phyloP scores from a whole-genome alignment of 2,113 vertebrate genomes.

The Cichladusa arquata region DNA sequence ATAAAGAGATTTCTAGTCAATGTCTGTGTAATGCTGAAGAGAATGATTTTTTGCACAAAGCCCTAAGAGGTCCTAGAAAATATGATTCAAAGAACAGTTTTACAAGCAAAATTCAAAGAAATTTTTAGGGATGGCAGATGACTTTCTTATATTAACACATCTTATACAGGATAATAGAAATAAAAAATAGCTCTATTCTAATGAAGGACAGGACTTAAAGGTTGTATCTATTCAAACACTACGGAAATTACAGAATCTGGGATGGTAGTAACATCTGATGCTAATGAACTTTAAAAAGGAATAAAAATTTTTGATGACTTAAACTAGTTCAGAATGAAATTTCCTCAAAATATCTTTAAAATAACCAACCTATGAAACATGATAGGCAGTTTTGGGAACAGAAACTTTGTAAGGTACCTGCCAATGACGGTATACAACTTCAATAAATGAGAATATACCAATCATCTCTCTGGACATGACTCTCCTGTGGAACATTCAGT shows the following conservation, averaged over 20 bases:
- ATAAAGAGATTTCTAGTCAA: constrained; percentile 43
- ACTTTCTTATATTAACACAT: neutral
- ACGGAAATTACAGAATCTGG: neutral
- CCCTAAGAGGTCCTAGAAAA: neutral
- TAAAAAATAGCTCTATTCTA: neutral
- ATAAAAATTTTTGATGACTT: neutral
- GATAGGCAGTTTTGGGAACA: neutral
- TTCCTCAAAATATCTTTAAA: neutral
- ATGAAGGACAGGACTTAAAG: neutral
- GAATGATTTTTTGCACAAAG: neutral
- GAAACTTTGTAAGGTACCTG: neutral
- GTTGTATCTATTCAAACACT: neutral
- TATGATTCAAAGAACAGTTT: neutral
- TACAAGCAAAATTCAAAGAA: neutral
- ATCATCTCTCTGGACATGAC: neutral
- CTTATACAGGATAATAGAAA: neutral
- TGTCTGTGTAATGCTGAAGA: neutral
- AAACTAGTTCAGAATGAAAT: neutral
- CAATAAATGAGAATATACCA: neutral
- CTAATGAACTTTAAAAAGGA: neutral
- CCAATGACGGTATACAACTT: neutral
- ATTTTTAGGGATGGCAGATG: neutral
- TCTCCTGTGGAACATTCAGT: neutral
- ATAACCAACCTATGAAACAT: neutral
- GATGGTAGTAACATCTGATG: neutral